Evolutionary conservation across 2,113 vertebrate species (phyloP).

Genomic region (Clarias batrachus): DNA sequence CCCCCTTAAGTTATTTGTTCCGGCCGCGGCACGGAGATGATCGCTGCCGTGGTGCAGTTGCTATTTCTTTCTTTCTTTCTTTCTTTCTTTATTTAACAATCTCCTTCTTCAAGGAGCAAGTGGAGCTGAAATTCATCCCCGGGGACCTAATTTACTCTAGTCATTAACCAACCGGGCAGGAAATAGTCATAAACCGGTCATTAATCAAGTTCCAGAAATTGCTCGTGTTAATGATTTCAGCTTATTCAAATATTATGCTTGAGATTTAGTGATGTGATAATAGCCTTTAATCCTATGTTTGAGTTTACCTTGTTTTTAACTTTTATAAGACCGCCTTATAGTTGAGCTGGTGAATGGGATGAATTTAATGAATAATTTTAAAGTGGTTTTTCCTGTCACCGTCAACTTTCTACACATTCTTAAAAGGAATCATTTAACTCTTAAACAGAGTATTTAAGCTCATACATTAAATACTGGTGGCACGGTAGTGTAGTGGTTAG

Average conservation of each 20-base stretch:
- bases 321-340: neutral
- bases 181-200: constrained; percentile 1
- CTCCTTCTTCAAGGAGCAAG: neutral
- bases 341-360: neutral
- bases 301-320: neutral
- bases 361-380: constrained; percentile 5
- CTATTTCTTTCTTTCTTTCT: too few species aligned
- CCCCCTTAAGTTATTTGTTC: neutral
- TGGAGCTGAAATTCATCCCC: constrained; percentile 19
- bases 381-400: neutral
- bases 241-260: neutral
- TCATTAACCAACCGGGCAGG: neutral
- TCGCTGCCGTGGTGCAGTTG: neutral
- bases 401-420: neutral
- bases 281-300: neutral
- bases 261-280: neutral
- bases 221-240: neutral
- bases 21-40: constrained; percentile 6
- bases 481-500: too few species aligned
- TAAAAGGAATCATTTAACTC: neutral
- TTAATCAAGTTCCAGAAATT: neutral
- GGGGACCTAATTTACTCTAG: constrained; percentile 15
- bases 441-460: neutral
- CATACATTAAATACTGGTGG: too few species aligned
- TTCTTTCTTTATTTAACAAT: too few species aligned